Conservation (phyloP, 2,888 invertebrate genomes). For the Harmothoe impar region DNA sequence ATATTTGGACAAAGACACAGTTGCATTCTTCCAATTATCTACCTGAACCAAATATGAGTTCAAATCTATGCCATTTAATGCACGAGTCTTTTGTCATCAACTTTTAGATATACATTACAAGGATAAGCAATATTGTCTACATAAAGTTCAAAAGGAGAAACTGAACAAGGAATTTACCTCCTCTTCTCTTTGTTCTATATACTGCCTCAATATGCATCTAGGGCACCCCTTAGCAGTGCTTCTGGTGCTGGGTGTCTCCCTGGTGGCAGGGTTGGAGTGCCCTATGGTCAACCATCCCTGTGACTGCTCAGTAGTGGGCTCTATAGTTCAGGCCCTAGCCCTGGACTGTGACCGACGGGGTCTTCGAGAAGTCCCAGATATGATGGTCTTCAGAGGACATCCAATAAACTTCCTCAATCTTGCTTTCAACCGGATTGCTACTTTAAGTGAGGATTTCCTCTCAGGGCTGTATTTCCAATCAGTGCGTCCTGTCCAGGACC, state of each 20-base stretch:
- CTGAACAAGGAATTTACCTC: too few relatives aligned
- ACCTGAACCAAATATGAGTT: too few relatives aligned
- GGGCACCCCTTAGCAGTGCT: neutral
- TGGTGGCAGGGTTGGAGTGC: conserved; percentile 32
- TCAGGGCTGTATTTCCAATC: conserved; percentile 32
- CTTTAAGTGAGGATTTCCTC: conserved; percentile 47
- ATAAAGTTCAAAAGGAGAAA: too few relatives aligned
- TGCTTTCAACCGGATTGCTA: conserved; percentile 44
- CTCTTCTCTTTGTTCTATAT: too few relatives aligned
- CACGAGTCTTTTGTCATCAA: too few relatives aligned
- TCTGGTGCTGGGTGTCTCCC: neutral
- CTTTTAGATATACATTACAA: too few relatives aligned
- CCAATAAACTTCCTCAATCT: conserved; percentile 58
- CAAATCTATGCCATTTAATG: too few relatives aligned
- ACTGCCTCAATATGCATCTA: neutral
- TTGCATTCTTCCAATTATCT: too few relatives aligned
- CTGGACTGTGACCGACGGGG: conserved; percentile 27
- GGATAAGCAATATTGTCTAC: too few relatives aligned
- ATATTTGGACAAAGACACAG: too few relatives aligned
- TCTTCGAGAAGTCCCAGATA: conserved; percentile 17
- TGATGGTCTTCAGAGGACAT: neutral
- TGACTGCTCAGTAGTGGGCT: conserved; percentile 45
- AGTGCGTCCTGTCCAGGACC: conserved; percentile 32
- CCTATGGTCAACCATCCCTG: neutral
- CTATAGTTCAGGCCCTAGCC: conserved; percentile 18